phyloP scores from a whole-genome alignment of 2,888 invertebrate species.

The Griposia aprilina region DNA sequence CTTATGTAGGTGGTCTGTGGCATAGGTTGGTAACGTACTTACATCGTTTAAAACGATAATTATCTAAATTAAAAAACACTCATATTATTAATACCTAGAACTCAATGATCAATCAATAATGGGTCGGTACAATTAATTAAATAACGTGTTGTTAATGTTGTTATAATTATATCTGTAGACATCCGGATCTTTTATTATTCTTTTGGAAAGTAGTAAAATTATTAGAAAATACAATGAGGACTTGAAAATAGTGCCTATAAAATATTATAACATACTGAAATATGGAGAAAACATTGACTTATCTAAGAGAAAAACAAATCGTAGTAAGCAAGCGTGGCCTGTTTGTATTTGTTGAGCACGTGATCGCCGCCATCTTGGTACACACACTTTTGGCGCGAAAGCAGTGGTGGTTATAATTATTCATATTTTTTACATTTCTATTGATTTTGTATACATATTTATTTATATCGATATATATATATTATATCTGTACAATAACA shows the following conservation, averaged over 20 bases:
- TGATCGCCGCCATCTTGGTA: constrained; percentile 83
- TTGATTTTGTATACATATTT: not conserved
- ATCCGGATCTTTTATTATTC: not conserved
- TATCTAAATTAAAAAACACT: no score
- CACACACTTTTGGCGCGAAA: constrained; percentile 77
- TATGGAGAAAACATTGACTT: no score
- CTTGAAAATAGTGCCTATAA: not conserved
- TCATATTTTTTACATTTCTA: not conserved
- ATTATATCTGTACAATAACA: no score
- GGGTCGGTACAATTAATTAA: not conserved
- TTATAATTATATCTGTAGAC: not conserved
- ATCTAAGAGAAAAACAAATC: constrained; percentile 48
- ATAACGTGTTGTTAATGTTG: not conserved
- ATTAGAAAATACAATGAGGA: not conserved
- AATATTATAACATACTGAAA: constrained; percentile 13
- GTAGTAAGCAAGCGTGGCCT: constrained; percentile 47
- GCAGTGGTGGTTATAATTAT: not conserved
- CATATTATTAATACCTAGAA: no score
- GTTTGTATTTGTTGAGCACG: constrained; percentile 74
- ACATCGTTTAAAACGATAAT: no score
- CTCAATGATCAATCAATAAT: not conserved
- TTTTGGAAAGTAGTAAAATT: constrained; percentile 6
- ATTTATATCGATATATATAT: no score
- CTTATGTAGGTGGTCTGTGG: not conserved
- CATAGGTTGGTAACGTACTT: no score